Conservation (phyloP, 2,888 invertebrate genomes). For the Synergus laeviventris region DNA sequence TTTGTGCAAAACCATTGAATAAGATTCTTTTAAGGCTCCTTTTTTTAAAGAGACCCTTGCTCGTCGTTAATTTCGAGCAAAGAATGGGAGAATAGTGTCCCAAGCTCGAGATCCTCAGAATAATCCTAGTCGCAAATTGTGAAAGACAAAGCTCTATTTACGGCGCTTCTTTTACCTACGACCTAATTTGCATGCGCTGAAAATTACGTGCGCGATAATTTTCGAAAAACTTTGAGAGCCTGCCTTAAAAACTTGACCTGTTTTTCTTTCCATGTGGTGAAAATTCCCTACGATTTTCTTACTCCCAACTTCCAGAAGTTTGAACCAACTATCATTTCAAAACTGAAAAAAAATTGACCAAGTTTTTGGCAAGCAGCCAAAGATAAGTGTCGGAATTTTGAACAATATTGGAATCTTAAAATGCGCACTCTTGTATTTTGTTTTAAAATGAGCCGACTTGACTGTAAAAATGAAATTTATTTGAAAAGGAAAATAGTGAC, state of each 20-base stretch:
- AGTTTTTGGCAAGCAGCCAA: too few species aligned
- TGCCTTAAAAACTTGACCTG: slow-evolving; percentile 17
- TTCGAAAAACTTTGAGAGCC: slow-evolving; percentile 19
- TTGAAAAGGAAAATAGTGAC: neutral
- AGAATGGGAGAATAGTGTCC: slow-evolving; percentile 12
- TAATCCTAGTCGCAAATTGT: slow-evolving; percentile 12
- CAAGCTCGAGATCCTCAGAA: neutral
- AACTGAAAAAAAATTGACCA: too few species aligned
- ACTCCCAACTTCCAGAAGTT: slow-evolving; percentile 13
- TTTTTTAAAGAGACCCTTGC: neutral
- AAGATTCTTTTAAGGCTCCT: neutral
- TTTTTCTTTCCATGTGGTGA: slow-evolving; percentile 19
- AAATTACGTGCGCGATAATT: slow-evolving; percentile 27
- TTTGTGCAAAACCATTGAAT: neutral
- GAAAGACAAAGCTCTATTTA: slow-evolving; percentile 12
- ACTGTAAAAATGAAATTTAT: neutral
- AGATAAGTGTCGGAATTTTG: too few species aligned
- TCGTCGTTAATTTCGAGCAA: neutral
- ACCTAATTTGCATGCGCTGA: slow-evolving; percentile 25
- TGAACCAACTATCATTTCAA: neutral
- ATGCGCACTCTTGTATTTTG: too few species aligned
- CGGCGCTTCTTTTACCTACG: slow-evolving; percentile 7
- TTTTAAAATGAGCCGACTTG: neutral
- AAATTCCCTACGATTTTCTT: neutral
- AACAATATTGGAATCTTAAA: neutral